Conservation (phyloP, 2,113 vertebrate genomes). For the Anguilla japonica region DNA sequence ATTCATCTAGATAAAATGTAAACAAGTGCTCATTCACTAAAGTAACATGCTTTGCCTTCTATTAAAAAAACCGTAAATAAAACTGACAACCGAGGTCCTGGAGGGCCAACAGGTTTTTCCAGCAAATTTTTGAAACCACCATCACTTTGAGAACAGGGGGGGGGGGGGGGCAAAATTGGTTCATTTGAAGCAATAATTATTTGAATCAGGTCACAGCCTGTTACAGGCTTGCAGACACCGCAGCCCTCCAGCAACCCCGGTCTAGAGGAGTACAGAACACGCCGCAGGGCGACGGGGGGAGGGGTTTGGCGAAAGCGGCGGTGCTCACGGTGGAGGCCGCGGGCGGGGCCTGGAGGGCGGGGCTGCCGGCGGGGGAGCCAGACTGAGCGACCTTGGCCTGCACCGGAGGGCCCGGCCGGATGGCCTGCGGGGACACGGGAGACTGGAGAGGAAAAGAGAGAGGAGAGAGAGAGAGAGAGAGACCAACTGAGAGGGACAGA, state of each 20-base stretch:
- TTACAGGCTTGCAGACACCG: not conserved
- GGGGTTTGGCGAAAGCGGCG: slow-evolving; percentile 21
- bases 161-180: not conserved
- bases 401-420: slow-evolving; percentile 64
- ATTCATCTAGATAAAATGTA: no score
- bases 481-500: slow-evolving; percentile 7
- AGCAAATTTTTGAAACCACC: not conserved
- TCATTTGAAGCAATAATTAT: not conserved
- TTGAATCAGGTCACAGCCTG: not conserved
- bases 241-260: not conserved
- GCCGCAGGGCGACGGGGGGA: slow-evolving; percentile 12
- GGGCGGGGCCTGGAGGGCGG: slow-evolving; percentile 64
- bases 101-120: not conserved
- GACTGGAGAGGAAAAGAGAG: slow-evolving; percentile 60
- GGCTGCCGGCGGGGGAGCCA: slow-evolving; percentile 56
- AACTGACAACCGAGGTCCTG: not conserved
- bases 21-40: no score
- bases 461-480: slow-evolving; percentile 14
- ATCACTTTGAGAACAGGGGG: not conserved
- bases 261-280: slow-evolving; percentile 22
- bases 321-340: slow-evolving; percentile 57
- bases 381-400: slow-evolving; percentile 73
- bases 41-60: no score
- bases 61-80: no score
- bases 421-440: slow-evolving; percentile 65